Evolutionary conservation across 2,888 invertebrate species (phyloP).

Genomic region (Rotaria sp.): DNA sequence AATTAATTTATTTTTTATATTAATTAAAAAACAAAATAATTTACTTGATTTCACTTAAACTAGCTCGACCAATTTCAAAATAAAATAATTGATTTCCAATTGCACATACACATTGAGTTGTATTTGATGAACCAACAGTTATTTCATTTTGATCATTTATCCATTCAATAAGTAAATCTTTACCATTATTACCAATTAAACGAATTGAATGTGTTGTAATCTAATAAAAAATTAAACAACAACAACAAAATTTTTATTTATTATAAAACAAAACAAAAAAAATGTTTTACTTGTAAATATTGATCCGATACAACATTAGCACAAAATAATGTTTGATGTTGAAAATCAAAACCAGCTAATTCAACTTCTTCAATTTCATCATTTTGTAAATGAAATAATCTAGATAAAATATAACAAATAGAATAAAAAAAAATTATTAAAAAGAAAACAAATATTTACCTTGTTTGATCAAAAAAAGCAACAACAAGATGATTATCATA

Average conservation of each 20-base stretch:
- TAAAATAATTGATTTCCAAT: conserved; percentile 79
- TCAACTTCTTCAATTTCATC: conserved; percentile 97
- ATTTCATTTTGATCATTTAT: conserved; percentile 62
- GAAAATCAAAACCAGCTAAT: conserved; percentile 78
- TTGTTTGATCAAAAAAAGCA: conserved; percentile 91
- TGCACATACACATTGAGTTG: conserved; percentile 71
- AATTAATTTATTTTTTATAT: neutral
- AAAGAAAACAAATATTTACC: conserved; percentile 54
- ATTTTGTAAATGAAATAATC: conserved; percentile 77
- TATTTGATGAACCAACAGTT: conserved; percentile 77
- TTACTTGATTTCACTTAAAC: conserved; percentile 45
- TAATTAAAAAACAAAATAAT: no score
- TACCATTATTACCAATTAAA: conserved; percentile 62
- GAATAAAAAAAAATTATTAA: neutral
- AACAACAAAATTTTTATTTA: no score
- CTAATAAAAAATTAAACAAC: conserved; percentile 45
- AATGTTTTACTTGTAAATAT: conserved; percentile 62
- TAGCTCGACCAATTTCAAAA: conserved; percentile 66
- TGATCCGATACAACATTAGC: conserved; percentile 79
- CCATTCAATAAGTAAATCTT: conserved; percentile 59
- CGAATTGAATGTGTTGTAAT: conserved; percentile 69
- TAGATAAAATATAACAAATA: conserved; percentile 49
- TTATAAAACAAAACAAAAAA: neutral
- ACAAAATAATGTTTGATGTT: conserved; percentile 85
- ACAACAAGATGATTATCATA: conserved; percentile 81